Evolutionary conservation across 1,140 invertebrate species (phyloP).

Genomic region (Rhynchophorus ferrugineus): DNA sequence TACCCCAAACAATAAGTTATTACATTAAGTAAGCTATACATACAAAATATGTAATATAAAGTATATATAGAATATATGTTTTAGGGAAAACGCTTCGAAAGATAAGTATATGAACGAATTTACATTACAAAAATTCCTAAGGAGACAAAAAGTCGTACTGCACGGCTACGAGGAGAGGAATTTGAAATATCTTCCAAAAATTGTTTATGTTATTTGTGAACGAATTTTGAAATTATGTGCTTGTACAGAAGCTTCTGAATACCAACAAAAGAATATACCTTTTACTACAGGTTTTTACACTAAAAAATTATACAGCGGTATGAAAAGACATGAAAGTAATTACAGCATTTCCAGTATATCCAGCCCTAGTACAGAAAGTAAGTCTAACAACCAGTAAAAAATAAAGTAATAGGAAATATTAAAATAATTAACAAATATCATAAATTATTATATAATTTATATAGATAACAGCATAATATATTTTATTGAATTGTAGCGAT

Average conservation of each 20-base stretch:
- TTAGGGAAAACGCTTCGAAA: conserved; percentile 38
- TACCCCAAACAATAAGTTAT: conserved; percentile 72
- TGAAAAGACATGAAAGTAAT: conserved; percentile 31
- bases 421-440: not conserved
- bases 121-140: conserved; percentile 61
- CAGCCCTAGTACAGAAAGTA: conserved; percentile 31
- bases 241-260: conserved; percentile 46
- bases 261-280: conserved; percentile 38
- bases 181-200: conserved; percentile 74
- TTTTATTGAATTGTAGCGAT: conserved; percentile 20
- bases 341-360: conserved; percentile 31
- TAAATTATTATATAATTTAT: too few relatives aligned
- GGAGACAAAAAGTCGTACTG: conserved; percentile 62
- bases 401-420: conserved; percentile 2
- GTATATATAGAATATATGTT: conserved; percentile 19
- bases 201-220: conserved; percentile 56
- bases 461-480: too few relatives aligned
- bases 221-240: conserved; percentile 63
- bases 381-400: too few relatives aligned
- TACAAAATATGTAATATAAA: not conserved
- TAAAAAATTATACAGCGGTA: conserved; percentile 24
- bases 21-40: conserved; percentile 49
- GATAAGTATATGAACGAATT: conserved; percentile 56
- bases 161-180: conserved; percentile 75
- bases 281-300: conserved; percentile 44